Conservation (phyloP, 2,888 invertebrate species). For the Mylabris sibirica region DNA sequence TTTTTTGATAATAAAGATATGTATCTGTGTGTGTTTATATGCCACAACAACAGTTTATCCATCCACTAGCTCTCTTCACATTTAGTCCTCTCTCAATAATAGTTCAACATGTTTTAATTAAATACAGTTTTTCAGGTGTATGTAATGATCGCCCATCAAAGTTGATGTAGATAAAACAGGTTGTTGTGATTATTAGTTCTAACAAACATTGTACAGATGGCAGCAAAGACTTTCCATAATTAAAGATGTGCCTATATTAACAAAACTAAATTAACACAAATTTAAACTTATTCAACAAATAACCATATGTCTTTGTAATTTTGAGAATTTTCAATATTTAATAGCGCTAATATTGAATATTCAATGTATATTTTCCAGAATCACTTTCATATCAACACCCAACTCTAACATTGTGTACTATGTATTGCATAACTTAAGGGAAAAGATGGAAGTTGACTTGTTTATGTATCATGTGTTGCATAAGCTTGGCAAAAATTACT, state of each 20-base stretch:
- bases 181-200: constrained; percentile 25
- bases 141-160: constrained; percentile 34
- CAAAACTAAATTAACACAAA: background rate
- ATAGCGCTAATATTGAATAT: background rate
- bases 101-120: constrained; percentile 39
- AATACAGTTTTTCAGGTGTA: constrained; percentile 27
- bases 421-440: no score
- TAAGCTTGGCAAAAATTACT: no score
- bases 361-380: background rate
- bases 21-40: background rate
- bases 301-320: no score
- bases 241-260: no score
- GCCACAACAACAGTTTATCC: constrained; percentile 18
- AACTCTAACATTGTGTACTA: background rate
- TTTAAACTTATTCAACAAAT: no score
- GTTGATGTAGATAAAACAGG: constrained; percentile 43
- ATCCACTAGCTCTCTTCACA: constrained; percentile 42
- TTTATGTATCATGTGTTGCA: no score
- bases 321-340: no score
- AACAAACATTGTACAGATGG: background rate
- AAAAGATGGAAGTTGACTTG: no score
- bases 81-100: constrained; percentile 39
- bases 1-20: background rate
- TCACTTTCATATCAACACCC: background rate
- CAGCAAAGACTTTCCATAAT: background rate